Base-by-base conservation (phyloP, 2,113 vertebrate genomes). In the Tangachromis dhanisi region DNA sequence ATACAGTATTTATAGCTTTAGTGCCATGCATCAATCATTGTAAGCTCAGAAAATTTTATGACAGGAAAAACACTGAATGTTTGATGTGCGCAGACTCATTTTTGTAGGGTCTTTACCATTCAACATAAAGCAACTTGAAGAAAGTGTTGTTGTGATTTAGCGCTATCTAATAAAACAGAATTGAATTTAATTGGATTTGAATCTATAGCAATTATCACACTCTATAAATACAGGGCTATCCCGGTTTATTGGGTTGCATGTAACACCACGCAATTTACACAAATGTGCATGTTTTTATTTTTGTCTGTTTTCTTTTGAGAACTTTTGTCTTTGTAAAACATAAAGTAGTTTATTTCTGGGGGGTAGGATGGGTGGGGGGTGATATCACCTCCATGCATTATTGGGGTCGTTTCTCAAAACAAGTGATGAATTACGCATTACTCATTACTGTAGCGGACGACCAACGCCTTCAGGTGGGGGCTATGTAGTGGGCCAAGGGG, bases 181-280 rank as follows among this genome's bases (percentile, higher is more conserved):
- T n/a, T 66, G 0, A 66, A 38, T 38, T 66, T 0, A 13, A 66
- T 2, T 66, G 61, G 19, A 66, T 26, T 45, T 24, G 40, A 45
- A 24, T 24, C 38, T 45, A 26, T 45, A 42, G 21, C 38, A 73
- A 45, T 73, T 16, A 73, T 45, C 66, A 45, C 38, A 45, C n/a
- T 73, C 38, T 24, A 10, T 45, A 45, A 26, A 45, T 45, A 29
- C 42, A 76, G 40, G 40, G 29, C 59, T 63, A 35, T 63, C 59
- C 59, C 6, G 2, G 24, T 76, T 76, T 47, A 19, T 26, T 76
- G 24, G n/a, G 40, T 47, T 8, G 68, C 68, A 73, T 73, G 13
- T 73, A 14, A 16, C 2, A 71, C 66, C 13, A 16, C 8, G 5
- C 13, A 73, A 16, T 47, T 47, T 47, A 26, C 13, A 26, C 14